Percentiles rank a stretch among this genome's conserved stretches.
Evolutionary conservation across 2,113 vertebrate genomes (phyloP).

Genomic region (Casuarius casuarius): DNA sequence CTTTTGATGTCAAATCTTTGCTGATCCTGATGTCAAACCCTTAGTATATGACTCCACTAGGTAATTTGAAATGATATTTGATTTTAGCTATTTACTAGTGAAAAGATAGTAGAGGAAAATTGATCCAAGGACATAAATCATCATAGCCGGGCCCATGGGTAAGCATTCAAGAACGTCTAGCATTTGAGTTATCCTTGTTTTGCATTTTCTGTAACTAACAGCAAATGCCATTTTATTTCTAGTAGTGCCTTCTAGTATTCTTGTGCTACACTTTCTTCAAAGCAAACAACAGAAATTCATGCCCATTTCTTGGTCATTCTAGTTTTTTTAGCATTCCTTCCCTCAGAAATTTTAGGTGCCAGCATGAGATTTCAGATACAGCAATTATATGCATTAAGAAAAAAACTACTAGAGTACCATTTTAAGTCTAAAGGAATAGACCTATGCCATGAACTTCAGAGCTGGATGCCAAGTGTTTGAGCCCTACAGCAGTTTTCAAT

Average conservation of each 20-base stretch:
- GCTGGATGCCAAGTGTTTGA: background rate
- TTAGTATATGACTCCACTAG: background rate
- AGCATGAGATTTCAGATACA: background rate
- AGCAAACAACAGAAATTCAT: background rate
- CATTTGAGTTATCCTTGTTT: background rate
- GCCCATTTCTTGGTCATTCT: background rate
- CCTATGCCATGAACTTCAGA: background rate
- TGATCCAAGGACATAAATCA: background rate
- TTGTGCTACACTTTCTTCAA: background rate
- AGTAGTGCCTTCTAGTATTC: background rate
- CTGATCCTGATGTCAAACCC: background rate
- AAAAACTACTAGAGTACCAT: background rate
- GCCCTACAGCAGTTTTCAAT: background rate
- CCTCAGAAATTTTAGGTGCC: background rate
- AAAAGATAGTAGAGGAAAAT: background rate
- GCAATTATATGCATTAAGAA: background rate
- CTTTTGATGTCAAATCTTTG: conserved; percentile 19
- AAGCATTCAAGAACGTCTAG: background rate
- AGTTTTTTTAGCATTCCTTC: background rate
- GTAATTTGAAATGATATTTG: background rate
- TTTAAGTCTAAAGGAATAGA: background rate
- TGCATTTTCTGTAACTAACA: background rate
- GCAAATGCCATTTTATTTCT: background rate
- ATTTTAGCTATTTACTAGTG: background rate
- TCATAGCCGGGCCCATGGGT: background rate